A percentile compares a stretch with the other conserved stretches of the same genome.
These are phyloP conservation scores for Clusia tigrina DNA, from an alignment of 2,888 invertebrate genomes.

Conservation along the genomic window DNA sequence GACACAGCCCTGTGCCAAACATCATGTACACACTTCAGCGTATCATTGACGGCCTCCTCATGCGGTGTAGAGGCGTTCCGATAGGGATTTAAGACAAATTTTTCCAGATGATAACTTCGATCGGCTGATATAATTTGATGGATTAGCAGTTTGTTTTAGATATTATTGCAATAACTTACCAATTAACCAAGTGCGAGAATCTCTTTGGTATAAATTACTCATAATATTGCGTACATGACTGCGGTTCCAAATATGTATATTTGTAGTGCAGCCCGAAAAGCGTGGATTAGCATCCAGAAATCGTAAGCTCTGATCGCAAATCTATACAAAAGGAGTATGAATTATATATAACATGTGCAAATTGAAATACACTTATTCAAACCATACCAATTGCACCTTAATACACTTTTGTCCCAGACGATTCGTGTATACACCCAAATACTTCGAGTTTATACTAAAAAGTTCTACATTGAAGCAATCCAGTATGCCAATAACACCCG, in stretches of 20 bases:
- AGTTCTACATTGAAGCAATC: conserved; percentile 30
- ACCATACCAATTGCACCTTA: conserved; percentile 32
- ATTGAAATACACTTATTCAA: not conserved
- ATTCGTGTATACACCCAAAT: conserved; percentile 13
- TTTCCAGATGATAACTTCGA: conserved; percentile 31
- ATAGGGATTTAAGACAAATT: conserved; percentile 33
- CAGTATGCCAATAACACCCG: conserved; percentile 32
- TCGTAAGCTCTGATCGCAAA: conserved; percentile 32
- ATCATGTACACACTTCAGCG: conserved; percentile 19
- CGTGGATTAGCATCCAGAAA: conserved; percentile 32
- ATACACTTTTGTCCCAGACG: conserved; percentile 12
- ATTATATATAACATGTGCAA: not conserved
- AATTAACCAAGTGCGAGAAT: conserved; percentile 29
- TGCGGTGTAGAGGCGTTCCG: conserved; percentile 21
- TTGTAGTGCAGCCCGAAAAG: conserved; percentile 21
- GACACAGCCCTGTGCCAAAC: conserved; percentile 25
- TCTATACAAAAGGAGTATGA: conserved; percentile 21
- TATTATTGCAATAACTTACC: conserved; percentile 21
- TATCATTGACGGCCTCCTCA: conserved; percentile 22
- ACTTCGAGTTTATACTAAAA: not conserved
- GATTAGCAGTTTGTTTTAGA: not conserved
- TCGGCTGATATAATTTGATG: conserved; percentile 24
- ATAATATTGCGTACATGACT: conserved; percentile 29
- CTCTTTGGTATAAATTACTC: conserved; percentile 15
- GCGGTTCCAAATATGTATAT: conserved; percentile 29